Evolutionary conservation across 1,140 invertebrate species (phyloP).

Genomic region (Listronotus bonariensis): DNA sequence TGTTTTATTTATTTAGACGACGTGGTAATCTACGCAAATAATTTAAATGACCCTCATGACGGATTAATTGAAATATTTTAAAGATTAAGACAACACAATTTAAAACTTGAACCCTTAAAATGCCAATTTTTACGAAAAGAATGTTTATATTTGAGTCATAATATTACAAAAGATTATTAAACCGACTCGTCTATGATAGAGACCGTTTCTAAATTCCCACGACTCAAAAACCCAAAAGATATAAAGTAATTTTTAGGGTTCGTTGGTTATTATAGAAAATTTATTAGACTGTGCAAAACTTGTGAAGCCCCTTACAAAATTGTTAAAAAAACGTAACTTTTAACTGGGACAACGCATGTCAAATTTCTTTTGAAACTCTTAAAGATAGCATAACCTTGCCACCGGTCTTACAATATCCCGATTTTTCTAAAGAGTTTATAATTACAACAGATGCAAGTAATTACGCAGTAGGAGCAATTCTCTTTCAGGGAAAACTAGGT

Average conservation of each 20-base stretch:
- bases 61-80: too few species aligned
- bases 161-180: constrained; percentile 33
- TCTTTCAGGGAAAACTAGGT: constrained; percentile 14
- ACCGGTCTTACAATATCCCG: constrained; percentile 44
- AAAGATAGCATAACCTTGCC: constrained; percentile 28
- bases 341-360: not conserved
- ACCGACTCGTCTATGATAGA: constrained; percentile 12
- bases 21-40: too few species aligned
- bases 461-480: constrained; percentile 29
- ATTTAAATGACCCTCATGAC: too few species aligned
- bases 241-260: constrained; percentile 27
- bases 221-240: constrained; percentile 16
- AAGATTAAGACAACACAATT: too few species aligned
- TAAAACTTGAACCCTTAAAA: not conserved
- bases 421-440: constrained; percentile 50
- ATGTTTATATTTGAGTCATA: constrained; percentile 38
- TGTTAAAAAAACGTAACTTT: constrained; percentile 14
- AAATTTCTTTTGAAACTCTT: constrained; percentile 1
- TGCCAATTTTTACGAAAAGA: constrained; percentile 12
- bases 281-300: constrained; percentile 27
- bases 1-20: too few species aligned
- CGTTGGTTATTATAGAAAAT: constrained; percentile 29
- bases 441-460: constrained; percentile 52
- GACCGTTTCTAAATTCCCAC: not conserved
- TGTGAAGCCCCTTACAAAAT: constrained; percentile 17